Evolutionary conservation across 2,888 invertebrate species (phyloP).

Genomic region (Amiota minor): DNA sequence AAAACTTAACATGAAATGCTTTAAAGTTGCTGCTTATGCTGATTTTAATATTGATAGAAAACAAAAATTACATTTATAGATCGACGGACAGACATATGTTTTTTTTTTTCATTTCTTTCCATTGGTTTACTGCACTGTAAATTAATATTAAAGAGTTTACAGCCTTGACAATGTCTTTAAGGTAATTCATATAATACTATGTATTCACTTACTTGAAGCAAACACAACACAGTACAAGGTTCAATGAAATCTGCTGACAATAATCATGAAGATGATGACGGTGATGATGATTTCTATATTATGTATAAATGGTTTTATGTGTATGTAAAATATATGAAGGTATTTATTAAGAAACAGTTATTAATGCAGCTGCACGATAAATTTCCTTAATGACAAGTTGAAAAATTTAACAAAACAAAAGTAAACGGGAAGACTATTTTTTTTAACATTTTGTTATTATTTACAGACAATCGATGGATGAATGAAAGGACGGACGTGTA

Average conservation of each 20-base stretch:
- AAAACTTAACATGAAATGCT: slow-evolving; percentile 62
- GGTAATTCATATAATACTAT: too few species aligned
- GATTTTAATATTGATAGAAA: not conserved
- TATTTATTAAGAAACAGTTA: slow-evolving; percentile 49
- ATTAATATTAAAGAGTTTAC: not conserved
- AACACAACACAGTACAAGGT: slow-evolving; percentile 32
- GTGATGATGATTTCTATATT: not conserved
- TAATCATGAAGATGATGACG: not conserved
- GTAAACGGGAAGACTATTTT: not conserved
- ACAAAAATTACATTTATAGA: not conserved
- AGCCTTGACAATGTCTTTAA: not conserved
- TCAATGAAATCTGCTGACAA: slow-evolving; percentile 19
- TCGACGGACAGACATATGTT: too few species aligned
- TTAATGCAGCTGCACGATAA: slow-evolving; percentile 47
- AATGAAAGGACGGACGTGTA: too few species aligned
- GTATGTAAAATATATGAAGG: not conserved
- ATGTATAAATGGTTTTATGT: not conserved
- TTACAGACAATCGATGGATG: too few species aligned
- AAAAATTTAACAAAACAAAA: slow-evolving; percentile 12
- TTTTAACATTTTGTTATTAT: slow-evolving; percentile 36
- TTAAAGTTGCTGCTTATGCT: slow-evolving; percentile 38
- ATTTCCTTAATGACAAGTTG: slow-evolving; percentile 53
- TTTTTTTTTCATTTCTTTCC: too few species aligned
- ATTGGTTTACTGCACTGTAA: too few species aligned
- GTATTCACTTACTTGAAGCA: not conserved